Evolutionary conservation across 2,797 vertebrate species (phyloP).

Genomic region (Hemibagrus guttatus): DNA sequence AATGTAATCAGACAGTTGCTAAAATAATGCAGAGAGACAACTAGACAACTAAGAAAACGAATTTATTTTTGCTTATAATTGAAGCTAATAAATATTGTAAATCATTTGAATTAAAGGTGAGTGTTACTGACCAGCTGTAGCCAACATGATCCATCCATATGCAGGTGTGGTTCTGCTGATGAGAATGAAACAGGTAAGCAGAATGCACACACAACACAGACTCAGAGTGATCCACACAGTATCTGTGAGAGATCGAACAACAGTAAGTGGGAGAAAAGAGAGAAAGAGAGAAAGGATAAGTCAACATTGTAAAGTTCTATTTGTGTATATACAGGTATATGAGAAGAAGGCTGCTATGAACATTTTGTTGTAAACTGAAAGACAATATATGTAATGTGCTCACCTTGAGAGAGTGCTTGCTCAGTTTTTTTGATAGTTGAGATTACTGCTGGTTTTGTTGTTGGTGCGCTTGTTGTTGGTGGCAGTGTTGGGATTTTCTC

Average conservation of each 20-base stretch:
- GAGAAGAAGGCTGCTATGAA: constrained; percentile 18
- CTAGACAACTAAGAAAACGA: not conserved
- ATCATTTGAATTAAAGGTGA: constrained; percentile 16
- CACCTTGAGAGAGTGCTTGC: not conserved
- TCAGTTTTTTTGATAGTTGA: accelerated
- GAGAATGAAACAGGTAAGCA: constrained; percentile 58
- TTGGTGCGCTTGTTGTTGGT: not conserved
- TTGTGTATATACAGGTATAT: constrained; percentile 45
- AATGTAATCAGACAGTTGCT: not conserved
- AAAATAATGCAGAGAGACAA: not conserved
- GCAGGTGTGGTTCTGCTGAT: constrained; percentile 57
- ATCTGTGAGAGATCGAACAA: constrained; percentile 52
- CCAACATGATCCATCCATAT: constrained; percentile 57
- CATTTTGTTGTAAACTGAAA: constrained; percentile 2
- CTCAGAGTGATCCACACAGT: constrained; percentile 52
- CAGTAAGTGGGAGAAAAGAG: constrained; percentile 48
- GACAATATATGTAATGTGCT: constrained; percentile 6
- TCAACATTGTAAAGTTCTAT: constrained; percentile 42
- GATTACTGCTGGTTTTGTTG: not conserved
- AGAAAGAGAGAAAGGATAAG: constrained; percentile 51
- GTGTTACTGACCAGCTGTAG: constrained; percentile 61
- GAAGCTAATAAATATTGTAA: not conserved
- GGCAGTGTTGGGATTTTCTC: not conserved
- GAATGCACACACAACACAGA: constrained; percentile 60
- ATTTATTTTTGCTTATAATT: not conserved